These are phyloP conservation scores for Nerophis lumbriciformis DNA, from an alignment of 2,113 vertebrate species.

Conservation along the genomic window DNA sequence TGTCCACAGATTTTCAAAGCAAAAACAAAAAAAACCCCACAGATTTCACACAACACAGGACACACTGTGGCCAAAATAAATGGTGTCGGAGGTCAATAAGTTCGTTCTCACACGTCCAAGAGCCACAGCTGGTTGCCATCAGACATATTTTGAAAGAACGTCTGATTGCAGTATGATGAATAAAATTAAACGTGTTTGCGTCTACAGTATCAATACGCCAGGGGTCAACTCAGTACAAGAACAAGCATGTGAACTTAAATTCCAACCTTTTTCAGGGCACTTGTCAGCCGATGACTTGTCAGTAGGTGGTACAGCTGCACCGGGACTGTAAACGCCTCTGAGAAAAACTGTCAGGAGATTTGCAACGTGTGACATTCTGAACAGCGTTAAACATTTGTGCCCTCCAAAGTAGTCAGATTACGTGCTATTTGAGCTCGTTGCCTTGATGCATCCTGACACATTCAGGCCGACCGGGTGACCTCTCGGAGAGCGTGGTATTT, in stretches of 20 bases:
- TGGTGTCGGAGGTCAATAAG: no score
- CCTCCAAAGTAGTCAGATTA: conserved; percentile 11
- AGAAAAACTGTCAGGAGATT: conserved; percentile 1
- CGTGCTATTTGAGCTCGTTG: conserved; percentile 3
- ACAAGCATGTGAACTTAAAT: not conserved
- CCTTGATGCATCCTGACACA: conserved; percentile 6
- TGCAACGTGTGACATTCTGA: conserved; percentile 11
- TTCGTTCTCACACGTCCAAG: no score
- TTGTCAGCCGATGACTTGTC: not conserved
- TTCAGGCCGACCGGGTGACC: conserved; percentile 6
- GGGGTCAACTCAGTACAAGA: no score
- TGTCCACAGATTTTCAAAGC: no score
- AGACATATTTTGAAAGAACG: no score
- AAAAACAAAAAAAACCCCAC: no score
- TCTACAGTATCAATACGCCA: no score
- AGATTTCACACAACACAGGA: no score
- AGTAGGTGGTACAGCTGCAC: not conserved
- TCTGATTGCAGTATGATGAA: no score
- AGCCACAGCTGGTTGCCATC: no score
- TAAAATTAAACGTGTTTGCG: no score
- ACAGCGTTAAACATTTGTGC: conserved; percentile 7
- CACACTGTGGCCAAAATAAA: no score
- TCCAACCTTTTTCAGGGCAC: not conserved
- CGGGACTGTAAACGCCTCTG: not conserved
- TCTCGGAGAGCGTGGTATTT: conserved; percentile 1